Evolutionary conservation across 2,113 vertebrate genomes (phyloP).

Genomic region (Colistium nudipinnis): DNA sequence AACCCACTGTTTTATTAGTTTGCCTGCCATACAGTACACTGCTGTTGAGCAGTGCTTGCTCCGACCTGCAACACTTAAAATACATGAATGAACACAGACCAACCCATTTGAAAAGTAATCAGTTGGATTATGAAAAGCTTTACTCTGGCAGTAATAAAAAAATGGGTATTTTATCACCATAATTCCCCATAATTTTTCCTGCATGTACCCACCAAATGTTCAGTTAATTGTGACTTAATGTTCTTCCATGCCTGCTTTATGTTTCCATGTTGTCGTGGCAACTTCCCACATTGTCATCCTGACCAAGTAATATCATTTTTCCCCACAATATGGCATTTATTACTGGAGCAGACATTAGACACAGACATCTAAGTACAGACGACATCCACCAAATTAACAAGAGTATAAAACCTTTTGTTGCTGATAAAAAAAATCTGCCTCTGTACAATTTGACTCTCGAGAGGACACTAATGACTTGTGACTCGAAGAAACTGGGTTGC

Average conservation of each 20-base stretch:
- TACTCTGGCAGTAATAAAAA: constrained; percentile 18
- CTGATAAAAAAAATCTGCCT: constrained; percentile 76
- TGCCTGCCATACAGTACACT: constrained; percentile 27
- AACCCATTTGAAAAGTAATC: constrained; percentile 12
- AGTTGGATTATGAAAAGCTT: constrained; percentile 10
- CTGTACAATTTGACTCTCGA: constrained; percentile 78
- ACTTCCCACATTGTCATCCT: constrained; percentile 70
- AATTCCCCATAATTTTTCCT: constrained; percentile 6
- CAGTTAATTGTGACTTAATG: constrained; percentile 49
- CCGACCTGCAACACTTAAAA: constrained; percentile 11
- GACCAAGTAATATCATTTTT: constrained; percentile 76
- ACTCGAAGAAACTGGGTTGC: constrained; percentile 80
- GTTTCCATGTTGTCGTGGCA: constrained; percentile 55
- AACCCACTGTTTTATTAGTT: constrained; percentile 40
- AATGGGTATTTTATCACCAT: neutral
- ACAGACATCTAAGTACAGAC: constrained; percentile 79
- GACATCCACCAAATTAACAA: constrained; percentile 82
- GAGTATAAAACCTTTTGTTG: constrained; percentile 79
- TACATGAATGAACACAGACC: constrained; percentile 17
- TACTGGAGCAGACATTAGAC: constrained; percentile 76
- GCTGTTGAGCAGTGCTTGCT: constrained; percentile 15
- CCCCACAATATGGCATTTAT: constrained; percentile 73
- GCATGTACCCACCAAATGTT: constrained; percentile 14
- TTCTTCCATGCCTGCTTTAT: constrained; percentile 65
- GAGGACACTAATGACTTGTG: constrained; percentile 81